Evolutionary conservation across 2,113 vertebrate species (phyloP).

Genomic region (Varanus salvator): DNA sequence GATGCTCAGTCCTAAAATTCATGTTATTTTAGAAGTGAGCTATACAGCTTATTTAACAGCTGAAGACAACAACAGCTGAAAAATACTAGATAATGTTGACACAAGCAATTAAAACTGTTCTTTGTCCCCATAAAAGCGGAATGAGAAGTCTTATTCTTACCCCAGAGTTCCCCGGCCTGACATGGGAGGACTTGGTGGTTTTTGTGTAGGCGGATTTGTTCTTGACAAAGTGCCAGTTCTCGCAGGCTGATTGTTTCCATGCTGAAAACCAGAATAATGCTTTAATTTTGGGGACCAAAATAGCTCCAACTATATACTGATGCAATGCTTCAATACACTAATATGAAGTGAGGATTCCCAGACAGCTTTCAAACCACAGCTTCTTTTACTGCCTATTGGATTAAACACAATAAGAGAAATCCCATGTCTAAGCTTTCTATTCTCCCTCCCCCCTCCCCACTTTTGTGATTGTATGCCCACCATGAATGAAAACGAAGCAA

Average conservation of each 20-base stretch:
- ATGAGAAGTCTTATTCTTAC: constrained; percentile 77
- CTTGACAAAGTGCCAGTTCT: constrained; percentile 96
- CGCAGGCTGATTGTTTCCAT: constrained; percentile 95
- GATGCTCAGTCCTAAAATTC: not conserved
- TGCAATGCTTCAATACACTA: constrained; percentile 68
- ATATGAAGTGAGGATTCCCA: constrained; percentile 81
- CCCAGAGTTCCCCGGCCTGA: constrained; percentile 95
- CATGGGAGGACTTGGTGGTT: constrained; percentile 98
- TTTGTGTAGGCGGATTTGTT: constrained; percentile 99
- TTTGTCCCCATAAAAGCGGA: not conserved
- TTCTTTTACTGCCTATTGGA: constrained; percentile 58
- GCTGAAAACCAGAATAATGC: constrained; percentile 82
- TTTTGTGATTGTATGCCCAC: constrained; percentile 47
- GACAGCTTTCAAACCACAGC: constrained; percentile 77
- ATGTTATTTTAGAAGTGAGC: not conserved
- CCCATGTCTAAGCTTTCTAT: constrained; percentile 47
- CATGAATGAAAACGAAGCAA: constrained; percentile 34
- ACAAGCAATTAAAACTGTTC: constrained; percentile 21
- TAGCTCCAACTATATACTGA: constrained; percentile 41
- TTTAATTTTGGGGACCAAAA: constrained; percentile 77
- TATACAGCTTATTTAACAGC: not conserved
- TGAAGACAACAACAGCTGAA: not conserved
- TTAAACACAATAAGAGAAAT: constrained; percentile 54
- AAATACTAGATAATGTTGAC: not conserved
- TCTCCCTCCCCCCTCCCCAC: constrained; percentile 27